Evolutionary conservation across 1,140 invertebrate genomes (phyloP), one percentile per base, ranked within the genome.

Genomic region (Batillaria attramentaria): DNA sequence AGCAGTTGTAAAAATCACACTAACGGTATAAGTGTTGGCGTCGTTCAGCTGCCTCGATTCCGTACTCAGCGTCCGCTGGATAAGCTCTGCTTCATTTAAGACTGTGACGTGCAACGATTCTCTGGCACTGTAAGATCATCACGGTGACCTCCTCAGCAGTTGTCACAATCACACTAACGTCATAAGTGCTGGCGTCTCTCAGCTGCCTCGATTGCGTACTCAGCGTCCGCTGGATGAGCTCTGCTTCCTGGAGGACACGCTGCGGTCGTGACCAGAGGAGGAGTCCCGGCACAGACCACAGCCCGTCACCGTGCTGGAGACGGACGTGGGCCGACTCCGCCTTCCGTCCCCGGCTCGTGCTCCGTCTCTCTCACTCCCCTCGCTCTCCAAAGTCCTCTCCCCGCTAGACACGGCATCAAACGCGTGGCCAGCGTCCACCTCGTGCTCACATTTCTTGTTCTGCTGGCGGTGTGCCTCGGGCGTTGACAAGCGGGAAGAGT

Each of bases 401-500:
- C 6, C 24, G 4, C 4, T 60, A 6, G 6, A 6, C 57, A 24
- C 24, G 20, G 57, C 31, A 6, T 10, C 8, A 60, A 16, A 41
- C 37, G 16, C 16, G 20, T 20, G 68, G 16, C 18, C 37, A 3
- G 8, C 20, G 18, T 8, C 41, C 68, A 24, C 35, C 37, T n/a
- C 5, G 2, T 41, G 5, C 37, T 3, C 16, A 35, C 0, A 4
- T 10, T 41, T 18, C 13, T 28, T 8, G 18, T 4, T 3, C 16
- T 24, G 8, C 68, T 39, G 0, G 2, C 54, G 50, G n/a, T 8
- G 33, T 1, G 6, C 35, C 18, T 75, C 54, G 3, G 54, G 35
- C 0, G 54, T 62, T 50, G 73, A 75, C 37, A 39, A 42, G 0
- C 39, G 54, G 46, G 73, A 75, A 31, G 73, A 75, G 24, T 75